A percentile compares a stretch with the other conserved stretches of the same genome.
These are phyloP conservation scores for Cheiracanthium punctorium DNA, from an alignment of 2,888 invertebrate genomes.

Conservation along the genomic window DNA sequence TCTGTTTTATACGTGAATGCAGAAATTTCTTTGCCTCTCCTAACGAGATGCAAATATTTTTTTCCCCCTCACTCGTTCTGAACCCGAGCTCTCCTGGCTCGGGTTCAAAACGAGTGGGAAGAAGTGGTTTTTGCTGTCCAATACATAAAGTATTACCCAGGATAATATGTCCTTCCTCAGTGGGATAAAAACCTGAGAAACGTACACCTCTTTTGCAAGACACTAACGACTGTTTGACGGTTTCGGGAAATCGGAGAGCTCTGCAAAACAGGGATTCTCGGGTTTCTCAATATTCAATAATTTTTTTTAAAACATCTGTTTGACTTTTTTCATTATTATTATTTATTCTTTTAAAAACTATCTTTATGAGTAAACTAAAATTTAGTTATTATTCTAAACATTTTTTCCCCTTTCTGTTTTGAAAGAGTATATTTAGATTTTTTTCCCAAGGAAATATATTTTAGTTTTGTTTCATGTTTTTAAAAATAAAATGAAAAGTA, in stretches of 20 bases:
- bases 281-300: conserved; percentile 56
- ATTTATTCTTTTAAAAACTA: conserved; percentile 36
- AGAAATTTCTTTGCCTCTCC: conserved; percentile 24
- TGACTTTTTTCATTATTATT: too few relatives aligned
- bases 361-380: conserved; percentile 19
- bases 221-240: conserved; percentile 69
- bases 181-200: conserved; percentile 51
- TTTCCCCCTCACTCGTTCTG: conserved; percentile 23
- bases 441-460: neutral
- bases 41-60: conserved; percentile 21
- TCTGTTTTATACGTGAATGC: conserved; percentile 43
- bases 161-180: conserved; percentile 63
- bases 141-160: conserved; percentile 63
- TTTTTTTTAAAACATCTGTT: conserved; percentile 42
- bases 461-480: neutral
- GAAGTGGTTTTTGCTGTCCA: conserved; percentile 34
- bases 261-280: conserved; percentile 47
- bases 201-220: conserved; percentile 48
- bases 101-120: too few relatives aligned
- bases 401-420: neutral
- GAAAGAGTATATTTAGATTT: neutral
- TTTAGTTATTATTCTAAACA: neutral
- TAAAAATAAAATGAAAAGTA: neutral
- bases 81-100: conserved; percentile 58
- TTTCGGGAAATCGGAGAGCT: conserved; percentile 59